Evolutionary conservation across 2,888 invertebrate species (phyloP).

Genomic region (Bhutanitis thaidina): DNA sequence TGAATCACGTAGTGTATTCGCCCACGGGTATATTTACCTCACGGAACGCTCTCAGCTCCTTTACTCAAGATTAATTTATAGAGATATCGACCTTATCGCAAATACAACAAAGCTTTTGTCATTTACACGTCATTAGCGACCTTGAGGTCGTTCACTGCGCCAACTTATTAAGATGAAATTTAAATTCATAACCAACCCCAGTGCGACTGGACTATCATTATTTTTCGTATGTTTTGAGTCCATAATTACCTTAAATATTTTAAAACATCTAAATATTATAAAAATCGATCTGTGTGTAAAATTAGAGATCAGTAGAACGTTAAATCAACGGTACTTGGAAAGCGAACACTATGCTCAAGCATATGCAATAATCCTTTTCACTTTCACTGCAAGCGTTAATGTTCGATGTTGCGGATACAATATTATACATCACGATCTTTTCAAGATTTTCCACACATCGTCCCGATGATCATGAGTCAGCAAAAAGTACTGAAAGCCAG

Average conservation of each 20-base stretch:
- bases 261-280: too few species aligned
- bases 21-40: conserved; percentile 63
- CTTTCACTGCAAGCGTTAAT: conserved; percentile 13
- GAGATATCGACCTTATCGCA: conserved; percentile 38
- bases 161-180: conserved; percentile 40
- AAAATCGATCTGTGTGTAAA: too few species aligned
- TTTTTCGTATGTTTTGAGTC: conserved; percentile 3
- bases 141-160: conserved; percentile 56
- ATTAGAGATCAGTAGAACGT: too few species aligned
- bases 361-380: conserved; percentile 10
- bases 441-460: neutral
- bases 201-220: conserved; percentile 12
- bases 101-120: conserved; percentile 36
- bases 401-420: conserved; percentile 10
- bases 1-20: conserved; percentile 65
- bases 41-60: conserved; percentile 47
- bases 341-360: neutral
- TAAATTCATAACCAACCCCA: conserved; percentile 23
- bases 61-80: conserved; percentile 30
- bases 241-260: neutral
- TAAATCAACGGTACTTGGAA: too few species aligned
- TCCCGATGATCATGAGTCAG: neutral
- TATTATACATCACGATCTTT: conserved; percentile 1
- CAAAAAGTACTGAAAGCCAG: too few species aligned
- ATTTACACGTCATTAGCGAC: conserved; percentile 25